Base-by-base conservation (phyloP, 1,140 invertebrate species). In the Drosophila takahashii region DNA sequence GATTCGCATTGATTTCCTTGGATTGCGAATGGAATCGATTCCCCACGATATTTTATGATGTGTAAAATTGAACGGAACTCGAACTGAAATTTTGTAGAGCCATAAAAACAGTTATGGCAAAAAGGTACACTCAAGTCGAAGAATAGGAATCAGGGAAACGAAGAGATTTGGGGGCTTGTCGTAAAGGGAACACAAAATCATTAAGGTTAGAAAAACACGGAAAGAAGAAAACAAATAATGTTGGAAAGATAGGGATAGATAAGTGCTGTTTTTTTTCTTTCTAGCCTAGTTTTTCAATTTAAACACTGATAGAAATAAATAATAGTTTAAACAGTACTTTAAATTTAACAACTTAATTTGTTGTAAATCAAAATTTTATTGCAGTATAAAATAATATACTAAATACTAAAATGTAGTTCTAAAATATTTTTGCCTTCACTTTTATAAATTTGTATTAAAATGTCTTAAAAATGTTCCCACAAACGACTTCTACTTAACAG, bases 41-140 rank as follows among this genome's bases (percentile, higher is more conserved):
- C 66, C 16, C 34, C 73, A 61, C 34, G 51, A 37, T 44, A 56
- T 65, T 86, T 87, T 83, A 86, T 86, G 75, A 74, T 47, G 83
- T 86, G 83, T 87, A 79, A 86, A 89, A 86, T 86, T 83, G 79
- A 73, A 76, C 77, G 51, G 69, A 60, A 72, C 22, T 60, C 26
- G 27, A 16, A 51, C 16, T 39, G 18, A 53, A 44, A 45, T 69
- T 11, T 47, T 39, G 51, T 67, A 13, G n/a, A 34, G 29, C 29
- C 37, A 29, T 72, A 72, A 60, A 71, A 72, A 39, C 26, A 22
- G 53, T 42, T 44, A 44, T 42, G 22, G 13, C 27, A 50, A 60
- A 52, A 34, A 41, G 48, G 60, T 29, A 36, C n/a, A 29, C 15
- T 47, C 15, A 60, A 60, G 29, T 62, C 15, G 1, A 11, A n/a